These are phyloP conservation scores for Hypomecis atomaria DNA, from an alignment of 2,888 invertebrate genomes.

Conservation along the genomic window DNA sequence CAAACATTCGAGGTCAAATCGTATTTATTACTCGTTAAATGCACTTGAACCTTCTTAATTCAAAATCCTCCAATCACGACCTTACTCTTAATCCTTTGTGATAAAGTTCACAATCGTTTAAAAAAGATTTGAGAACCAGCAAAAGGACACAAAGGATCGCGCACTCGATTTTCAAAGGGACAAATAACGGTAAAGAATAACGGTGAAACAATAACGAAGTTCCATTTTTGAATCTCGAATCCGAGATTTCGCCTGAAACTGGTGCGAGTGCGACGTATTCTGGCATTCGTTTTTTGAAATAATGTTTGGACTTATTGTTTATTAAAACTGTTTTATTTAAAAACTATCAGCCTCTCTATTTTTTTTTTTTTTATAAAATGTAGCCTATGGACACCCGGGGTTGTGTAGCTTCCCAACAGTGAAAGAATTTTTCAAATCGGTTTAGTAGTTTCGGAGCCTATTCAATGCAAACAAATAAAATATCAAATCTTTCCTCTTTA, in stretches of 20 bases:
- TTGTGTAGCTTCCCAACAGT: no score
- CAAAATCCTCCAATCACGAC: not conserved
- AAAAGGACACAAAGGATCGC: slow-evolving; percentile 34
- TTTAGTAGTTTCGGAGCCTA: no score
- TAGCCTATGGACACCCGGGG: no score
- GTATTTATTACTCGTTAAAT: slow-evolving; percentile 29
- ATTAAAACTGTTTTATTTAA: no score
- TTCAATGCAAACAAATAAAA: no score
- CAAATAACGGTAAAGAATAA: slow-evolving; percentile 73
- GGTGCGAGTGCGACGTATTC: slow-evolving; percentile 50
- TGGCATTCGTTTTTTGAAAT: slow-evolving; percentile 50
- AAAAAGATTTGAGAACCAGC: slow-evolving; percentile 39
- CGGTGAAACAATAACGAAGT: slow-evolving; percentile 67
- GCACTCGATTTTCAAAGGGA: slow-evolving; percentile 70
- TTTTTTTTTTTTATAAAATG: no score
- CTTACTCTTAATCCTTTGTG: not conserved
- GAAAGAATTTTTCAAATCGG: no score
- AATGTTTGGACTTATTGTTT: not conserved
- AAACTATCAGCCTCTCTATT: no score
- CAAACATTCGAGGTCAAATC: slow-evolving; percentile 34
- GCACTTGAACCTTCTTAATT: slow-evolving; percentile 5
- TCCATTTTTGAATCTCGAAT: slow-evolving; percentile 56
- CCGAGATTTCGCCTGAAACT: slow-evolving; percentile 52
- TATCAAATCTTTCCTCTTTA: no score
- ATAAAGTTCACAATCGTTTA: slow-evolving; percentile 11